Conservation (phyloP, 2,888 invertebrate genomes). For the Ophraella communa region DNA sequence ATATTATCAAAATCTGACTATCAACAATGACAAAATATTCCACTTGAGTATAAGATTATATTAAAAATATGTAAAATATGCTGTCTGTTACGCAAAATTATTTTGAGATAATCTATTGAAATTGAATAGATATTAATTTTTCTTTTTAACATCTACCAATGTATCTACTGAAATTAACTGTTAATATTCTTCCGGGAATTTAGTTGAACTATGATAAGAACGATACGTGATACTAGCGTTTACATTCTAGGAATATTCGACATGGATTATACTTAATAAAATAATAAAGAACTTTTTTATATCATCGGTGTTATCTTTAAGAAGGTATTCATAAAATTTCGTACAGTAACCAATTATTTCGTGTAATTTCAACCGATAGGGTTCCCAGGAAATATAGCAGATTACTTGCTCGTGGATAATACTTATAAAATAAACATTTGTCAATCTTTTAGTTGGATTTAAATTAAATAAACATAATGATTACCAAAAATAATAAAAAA, state of each 20-base stretch:
- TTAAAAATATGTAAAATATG: too few species aligned
- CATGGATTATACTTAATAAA: neutral
- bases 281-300: neutral
- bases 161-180: neutral
- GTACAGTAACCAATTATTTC: neutral
- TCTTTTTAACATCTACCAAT: neutral
- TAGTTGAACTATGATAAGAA: neutral
- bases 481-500: too few species aligned
- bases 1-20: too few species aligned
- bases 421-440: too few species aligned
- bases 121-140: neutral
- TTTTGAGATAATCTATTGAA: too few species aligned
- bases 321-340: neutral
- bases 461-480: too few species aligned
- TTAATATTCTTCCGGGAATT: neutral
- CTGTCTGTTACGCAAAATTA: too few species aligned
- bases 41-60: too few species aligned
- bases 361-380: neutral
- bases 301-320: neutral
- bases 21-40: too few species aligned
- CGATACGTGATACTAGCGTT: neutral
- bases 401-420: neutral
- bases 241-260: neutral
- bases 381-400: neutral
- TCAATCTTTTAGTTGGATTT: too few species aligned